Conservation (phyloP, 2,797 vertebrate species). For the Anabacerthia variegaticeps region DNA sequence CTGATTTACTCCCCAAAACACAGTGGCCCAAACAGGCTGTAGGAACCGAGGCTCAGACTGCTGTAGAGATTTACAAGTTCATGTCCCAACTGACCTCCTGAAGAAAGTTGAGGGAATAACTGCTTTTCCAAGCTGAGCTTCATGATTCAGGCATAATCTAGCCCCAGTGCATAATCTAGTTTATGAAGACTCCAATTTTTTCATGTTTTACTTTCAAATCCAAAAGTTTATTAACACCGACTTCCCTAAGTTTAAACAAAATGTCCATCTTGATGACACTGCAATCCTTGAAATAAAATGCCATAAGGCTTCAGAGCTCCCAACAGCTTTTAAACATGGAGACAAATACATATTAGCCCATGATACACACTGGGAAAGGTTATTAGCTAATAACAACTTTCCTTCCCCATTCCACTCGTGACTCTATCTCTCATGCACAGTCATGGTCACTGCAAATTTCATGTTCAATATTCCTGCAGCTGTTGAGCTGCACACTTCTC, state of each 20-base stretch:
- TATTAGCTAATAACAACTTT: not conserved
- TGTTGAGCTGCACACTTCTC: not conserved
- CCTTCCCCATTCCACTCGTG: not conserved
- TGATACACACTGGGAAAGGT: not conserved
- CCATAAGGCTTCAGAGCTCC: not conserved
- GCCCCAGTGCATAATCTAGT: not conserved
- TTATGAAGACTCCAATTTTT: not conserved
- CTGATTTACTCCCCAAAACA: not conserved
- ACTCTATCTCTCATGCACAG: accelerated
- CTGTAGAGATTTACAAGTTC: not conserved
- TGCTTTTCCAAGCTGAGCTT: not conserved
- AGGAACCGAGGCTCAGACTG: not conserved
- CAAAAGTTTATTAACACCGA: not conserved
- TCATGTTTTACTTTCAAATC: not conserved
- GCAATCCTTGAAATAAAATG: not conserved
- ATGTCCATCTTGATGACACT: not conserved
- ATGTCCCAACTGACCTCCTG: not conserved
- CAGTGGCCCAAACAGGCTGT: not conserved
- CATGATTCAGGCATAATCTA: not conserved
- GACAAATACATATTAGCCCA: not conserved
- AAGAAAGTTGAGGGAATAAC: not conserved
- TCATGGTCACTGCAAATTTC: accelerated
- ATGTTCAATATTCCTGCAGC: not conserved
- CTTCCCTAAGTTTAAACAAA: not conserved
- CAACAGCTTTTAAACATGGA: not conserved